phyloP scores from a whole-genome alignment of 2,113 vertebrate species.

The Macroglossus sobrinus region DNA sequence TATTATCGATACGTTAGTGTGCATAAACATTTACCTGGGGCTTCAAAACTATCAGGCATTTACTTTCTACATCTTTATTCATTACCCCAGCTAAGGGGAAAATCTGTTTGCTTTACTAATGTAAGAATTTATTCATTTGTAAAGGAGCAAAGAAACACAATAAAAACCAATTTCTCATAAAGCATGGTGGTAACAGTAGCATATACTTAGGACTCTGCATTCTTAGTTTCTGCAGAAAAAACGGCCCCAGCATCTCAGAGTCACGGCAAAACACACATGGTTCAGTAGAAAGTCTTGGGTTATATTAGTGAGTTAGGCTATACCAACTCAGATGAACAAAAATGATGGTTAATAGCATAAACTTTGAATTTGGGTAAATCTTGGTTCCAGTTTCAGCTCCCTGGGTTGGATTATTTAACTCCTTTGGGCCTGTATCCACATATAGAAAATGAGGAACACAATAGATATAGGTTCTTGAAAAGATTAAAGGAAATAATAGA shows the following conservation, averaged over 20 bases:
- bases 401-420: not conserved
- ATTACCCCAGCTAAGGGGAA: not conserved
- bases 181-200: not conserved
- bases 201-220: not conserved
- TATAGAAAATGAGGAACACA: not conserved
- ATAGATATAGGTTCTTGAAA: not conserved
- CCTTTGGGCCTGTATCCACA: not conserved
- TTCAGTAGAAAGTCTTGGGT: not conserved
- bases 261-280: not conserved
- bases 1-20: not conserved
- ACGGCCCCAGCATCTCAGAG: not conserved
- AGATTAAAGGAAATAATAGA: constrained; percentile 13
- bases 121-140: not conserved
- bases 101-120: constrained; percentile 9
- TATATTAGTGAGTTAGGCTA: not conserved
- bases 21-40: not conserved
- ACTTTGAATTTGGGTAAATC: not conserved
- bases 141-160: not conserved
- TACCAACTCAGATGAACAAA: not conserved
- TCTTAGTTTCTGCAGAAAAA: not conserved
- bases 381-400: not conserved
- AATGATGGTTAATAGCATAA: not conserved
- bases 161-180: not conserved
- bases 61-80: not conserved
- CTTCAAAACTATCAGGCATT: not conserved